Percentiles rank a stretch among this genome's conserved stretches.
phyloP scores from a whole-genome alignment of 2,888 invertebrate genomes.

The Coremacera marginata region DNA sequence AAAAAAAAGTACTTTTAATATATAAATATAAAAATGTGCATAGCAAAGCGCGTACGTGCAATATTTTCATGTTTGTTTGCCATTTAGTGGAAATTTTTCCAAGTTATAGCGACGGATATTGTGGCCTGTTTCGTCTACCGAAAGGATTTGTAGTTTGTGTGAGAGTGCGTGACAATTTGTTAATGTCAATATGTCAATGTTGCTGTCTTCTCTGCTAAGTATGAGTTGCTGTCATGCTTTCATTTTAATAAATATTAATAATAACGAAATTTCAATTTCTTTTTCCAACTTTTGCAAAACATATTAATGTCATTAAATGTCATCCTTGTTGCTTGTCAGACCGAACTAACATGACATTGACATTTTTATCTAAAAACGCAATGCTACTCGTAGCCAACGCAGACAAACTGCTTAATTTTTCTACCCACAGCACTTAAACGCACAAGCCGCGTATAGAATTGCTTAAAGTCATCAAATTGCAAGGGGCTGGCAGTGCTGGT shows the following conservation, averaged over 20 bases:
- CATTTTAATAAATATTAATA: background rate
- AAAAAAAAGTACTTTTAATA: background rate
- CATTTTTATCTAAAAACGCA: constrained; percentile 11
- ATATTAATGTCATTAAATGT: constrained; percentile 13
- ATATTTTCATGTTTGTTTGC: background rate
- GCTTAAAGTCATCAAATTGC: background rate
- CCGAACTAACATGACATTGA: constrained; percentile 4
- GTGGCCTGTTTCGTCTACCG: background rate
- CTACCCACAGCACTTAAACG: background rate
- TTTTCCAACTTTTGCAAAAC: background rate
- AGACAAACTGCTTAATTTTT: background rate
- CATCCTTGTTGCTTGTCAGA: background rate
- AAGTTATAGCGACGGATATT: background rate
- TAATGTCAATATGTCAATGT: constrained; percentile 4
- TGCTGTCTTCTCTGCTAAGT: background rate
- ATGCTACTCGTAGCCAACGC: background rate
- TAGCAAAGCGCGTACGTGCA: background rate
- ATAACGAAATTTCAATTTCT: constrained; percentile 17
- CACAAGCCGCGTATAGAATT: background rate
- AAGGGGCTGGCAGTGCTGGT: background rate
- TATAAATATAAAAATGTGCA: background rate
- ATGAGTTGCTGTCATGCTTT: background rate
- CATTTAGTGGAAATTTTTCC: background rate
- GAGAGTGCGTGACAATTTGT: constrained; percentile 16
- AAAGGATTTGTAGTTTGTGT: background rate